Base-by-base conservation (phyloP, 2,797 vertebrate genomes). In the Coluber constrictor region DNA sequence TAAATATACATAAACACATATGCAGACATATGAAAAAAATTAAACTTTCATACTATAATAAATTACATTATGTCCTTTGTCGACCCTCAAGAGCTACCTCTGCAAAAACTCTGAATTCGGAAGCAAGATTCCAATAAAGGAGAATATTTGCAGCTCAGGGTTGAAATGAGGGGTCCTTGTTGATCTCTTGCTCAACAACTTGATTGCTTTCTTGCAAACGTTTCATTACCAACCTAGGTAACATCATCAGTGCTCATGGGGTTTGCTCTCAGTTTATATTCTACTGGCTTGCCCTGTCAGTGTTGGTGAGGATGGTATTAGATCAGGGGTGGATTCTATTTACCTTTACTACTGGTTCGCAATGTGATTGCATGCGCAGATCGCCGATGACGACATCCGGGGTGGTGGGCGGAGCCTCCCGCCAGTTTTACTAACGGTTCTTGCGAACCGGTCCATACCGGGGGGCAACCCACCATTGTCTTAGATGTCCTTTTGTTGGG, bases 41-140 rank as follows among this genome's bases (percentile, higher is more conserved):
- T 79, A 37, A 15, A 79, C 8, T 94, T 93, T 95, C 15, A 0
- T 94, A 92, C 91, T 95, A 63, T 61, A 86, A 92, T 92, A 88
- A 96, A 93, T 95, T 93, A 90, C 79, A 88, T 89, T 59, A 51
- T 83, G 87, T 92, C 89, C 16, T 57, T 88, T 93, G 91, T 93
- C 37, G 95, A 97, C 93, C 94, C 59, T 18, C 90, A 63, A 23
- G 93, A 88, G 88, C 93, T 95, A 32, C 88, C 0, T 61, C 12
- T 83, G 87, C 91, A 32, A 59, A 16, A 88, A 66, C 66, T n/a
- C 51, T 93, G 55, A 89, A 51, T 86, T 95, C 43, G 6, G 91
- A 91, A 93, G 88, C 91, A 95, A 91, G 90, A 92, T 95, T 92
- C 29, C 29, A 32, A 32, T 66, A n/a, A 66, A 66, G 29, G 5